Evolutionary conservation across 2,888 invertebrate species (phyloP).

Genomic region (Megaustenia siamemsis): DNA sequence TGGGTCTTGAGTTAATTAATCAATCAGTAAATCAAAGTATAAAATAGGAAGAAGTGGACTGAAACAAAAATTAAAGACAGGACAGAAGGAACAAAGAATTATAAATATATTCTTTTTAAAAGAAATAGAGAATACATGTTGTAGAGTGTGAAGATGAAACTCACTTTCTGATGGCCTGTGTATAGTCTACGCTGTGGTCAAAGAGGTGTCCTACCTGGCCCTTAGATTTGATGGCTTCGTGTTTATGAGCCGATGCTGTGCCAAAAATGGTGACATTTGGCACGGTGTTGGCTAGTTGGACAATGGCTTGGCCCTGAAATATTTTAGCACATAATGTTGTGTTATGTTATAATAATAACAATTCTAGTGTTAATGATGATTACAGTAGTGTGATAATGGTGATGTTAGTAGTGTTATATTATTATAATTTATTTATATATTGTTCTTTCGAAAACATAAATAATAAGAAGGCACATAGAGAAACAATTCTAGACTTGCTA

Average conservation of each 20-base stretch:
- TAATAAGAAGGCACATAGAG: no score
- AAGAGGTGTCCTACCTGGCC: slow-evolving; percentile 87
- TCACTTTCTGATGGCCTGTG: slow-evolving; percentile 91
- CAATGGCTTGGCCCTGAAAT: slow-evolving; percentile 90
- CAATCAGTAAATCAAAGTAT: not conserved
- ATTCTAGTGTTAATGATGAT: not conserved
- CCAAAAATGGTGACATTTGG: slow-evolving; percentile 90
- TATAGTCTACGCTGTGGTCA: slow-evolving; percentile 90
- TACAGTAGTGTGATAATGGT: not conserved
- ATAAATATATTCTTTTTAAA: no score
- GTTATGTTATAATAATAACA: not conserved
- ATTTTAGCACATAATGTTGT: not conserved
- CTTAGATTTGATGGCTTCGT: slow-evolving; percentile 87
- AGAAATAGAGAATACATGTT: no score
- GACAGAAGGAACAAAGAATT: no score
- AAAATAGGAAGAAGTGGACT: not conserved
- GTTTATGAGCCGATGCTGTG: slow-evolving; percentile 90
- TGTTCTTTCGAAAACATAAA: no score
- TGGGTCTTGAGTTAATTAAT: no score
- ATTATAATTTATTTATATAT: no score
- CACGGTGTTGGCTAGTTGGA: slow-evolving; percentile 89
- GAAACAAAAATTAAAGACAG: not conserved
- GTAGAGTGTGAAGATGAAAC: slow-evolving; percentile 67
- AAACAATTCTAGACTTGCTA: no score
- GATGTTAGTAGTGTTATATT: no score